Conservation (phyloP, 2,113 vertebrate species). For the Ophiodon elongatus region DNA sequence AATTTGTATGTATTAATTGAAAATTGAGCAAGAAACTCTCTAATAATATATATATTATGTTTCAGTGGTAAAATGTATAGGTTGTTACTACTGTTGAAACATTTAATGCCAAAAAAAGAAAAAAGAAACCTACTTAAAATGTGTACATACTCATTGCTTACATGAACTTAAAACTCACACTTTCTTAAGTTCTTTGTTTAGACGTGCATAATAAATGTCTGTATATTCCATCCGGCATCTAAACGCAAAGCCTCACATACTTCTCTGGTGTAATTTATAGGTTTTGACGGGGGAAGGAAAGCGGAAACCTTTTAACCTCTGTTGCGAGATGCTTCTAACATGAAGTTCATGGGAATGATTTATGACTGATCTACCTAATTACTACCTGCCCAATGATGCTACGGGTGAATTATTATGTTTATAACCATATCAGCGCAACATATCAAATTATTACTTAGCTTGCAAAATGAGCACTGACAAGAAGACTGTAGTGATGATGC, state of each 20-base stretch:
- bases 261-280: slow-evolving; percentile 59
- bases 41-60: neutral
- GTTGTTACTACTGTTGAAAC: neutral
- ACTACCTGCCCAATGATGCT: slow-evolving; percentile 75
- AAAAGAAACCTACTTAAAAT: neutral
- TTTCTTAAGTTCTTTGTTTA: slow-evolving; percentile 13
- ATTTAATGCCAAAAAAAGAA: neutral
- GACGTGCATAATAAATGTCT: slow-evolving; percentile 11
- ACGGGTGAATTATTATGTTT: slow-evolving; percentile 73
- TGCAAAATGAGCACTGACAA: slow-evolving; percentile 64
- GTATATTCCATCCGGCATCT: slow-evolving; percentile 17
- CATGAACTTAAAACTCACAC: neutral
- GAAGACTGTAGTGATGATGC: slow-evolving; percentile 41
- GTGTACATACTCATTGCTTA: neutral
- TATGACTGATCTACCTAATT: slow-evolving; percentile 77
- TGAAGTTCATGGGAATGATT: slow-evolving; percentile 69
- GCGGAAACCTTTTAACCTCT: slow-evolving; percentile 65
- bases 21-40: neutral
- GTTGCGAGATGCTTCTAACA: slow-evolving; percentile 57
- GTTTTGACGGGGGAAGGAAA: slow-evolving; percentile 29
- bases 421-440: slow-evolving; percentile 49
- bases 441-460: slow-evolving; percentile 74
- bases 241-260: slow-evolving; percentile 9
- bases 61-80: neutral
- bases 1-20: neutral